Evolutionary conservation across 1,140 invertebrate genomes (phyloP).

Genomic region (Diploscapter pachys): DNA sequence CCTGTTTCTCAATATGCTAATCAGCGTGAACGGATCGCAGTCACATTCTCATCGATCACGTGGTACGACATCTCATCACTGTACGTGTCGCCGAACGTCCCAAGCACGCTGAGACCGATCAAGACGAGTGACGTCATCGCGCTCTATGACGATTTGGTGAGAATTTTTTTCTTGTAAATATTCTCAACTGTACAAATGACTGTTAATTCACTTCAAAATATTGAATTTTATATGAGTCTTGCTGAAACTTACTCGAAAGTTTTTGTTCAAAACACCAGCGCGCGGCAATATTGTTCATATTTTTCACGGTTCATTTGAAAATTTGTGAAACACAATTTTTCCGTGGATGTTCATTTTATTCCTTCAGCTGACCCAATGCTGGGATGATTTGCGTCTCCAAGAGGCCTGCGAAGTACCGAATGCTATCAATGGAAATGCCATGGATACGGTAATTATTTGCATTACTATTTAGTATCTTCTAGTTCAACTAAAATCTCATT

Average conservation of each 20-base stretch:
- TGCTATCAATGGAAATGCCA: neutral
- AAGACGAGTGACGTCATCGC: constrained; percentile 8
- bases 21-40: constrained; percentile 73
- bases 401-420: neutral
- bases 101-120: constrained; percentile 4
- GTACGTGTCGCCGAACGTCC: constrained; percentile 1
- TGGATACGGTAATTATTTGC: neutral
- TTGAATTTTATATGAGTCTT: no score
- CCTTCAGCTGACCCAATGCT: constrained; percentile 12
- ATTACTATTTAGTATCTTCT: neutral
- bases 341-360: neutral
- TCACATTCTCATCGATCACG: constrained; percentile 57
- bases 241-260: no score
- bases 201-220: no score
- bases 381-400: constrained; percentile 17
- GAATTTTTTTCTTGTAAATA: neutral
- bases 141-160: constrained; percentile 1
- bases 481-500: no score
- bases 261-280: no score
- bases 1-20: constrained; percentile 74
- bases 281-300: no score
- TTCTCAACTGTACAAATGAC: neutral
- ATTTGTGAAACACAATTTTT: no score
- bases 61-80: constrained; percentile 34
- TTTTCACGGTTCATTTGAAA: no score